Percentiles rank a stretch among this genome's conserved stretches.
phyloP scores from a whole-genome alignment of 2,113 vertebrate species.

The Camelus dromedarius region DNA sequence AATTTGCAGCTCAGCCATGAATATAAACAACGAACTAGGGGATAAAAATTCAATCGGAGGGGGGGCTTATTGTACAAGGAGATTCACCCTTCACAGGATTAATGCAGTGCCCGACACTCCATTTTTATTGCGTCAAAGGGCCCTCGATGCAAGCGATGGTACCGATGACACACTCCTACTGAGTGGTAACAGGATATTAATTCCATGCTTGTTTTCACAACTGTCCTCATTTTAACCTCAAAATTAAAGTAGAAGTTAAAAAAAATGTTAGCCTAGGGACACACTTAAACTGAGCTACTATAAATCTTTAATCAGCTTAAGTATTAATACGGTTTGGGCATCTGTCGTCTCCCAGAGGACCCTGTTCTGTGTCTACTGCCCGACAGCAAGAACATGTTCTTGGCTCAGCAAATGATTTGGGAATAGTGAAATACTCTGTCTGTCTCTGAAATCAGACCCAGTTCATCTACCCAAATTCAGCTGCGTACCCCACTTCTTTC shows the following conservation, averaged over 20 bases:
- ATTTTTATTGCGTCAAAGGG: not conserved
- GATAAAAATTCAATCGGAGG: not conserved
- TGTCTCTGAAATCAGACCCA: not conserved
- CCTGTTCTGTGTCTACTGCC: not conserved
- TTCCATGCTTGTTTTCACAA: constrained; percentile 47
- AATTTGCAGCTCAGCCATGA: not conserved
- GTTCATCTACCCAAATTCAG: not conserved
- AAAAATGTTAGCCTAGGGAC: constrained; percentile 2
- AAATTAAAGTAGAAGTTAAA: constrained; percentile 44
- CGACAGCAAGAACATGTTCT: not conserved
- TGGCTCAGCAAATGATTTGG: not conserved
- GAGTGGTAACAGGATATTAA: constrained; percentile 30
- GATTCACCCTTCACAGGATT: not conserved
- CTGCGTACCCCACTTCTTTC: not conserved
- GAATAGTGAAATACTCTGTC: not conserved
- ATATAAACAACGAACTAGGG: not conserved
- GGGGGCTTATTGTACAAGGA: not conserved
- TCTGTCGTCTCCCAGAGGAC: not conserved
- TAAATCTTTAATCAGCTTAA: constrained; percentile 39
- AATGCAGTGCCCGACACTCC: not conserved
- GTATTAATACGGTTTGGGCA: not conserved
- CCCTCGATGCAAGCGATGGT: not conserved
- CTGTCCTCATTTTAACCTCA: constrained; percentile 9
- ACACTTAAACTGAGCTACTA: constrained; percentile 11
- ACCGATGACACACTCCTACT: not conserved